Evolutionary conservation across 2,113 vertebrate genomes (phyloP).

Genomic region (Colinus virginianus): DNA sequence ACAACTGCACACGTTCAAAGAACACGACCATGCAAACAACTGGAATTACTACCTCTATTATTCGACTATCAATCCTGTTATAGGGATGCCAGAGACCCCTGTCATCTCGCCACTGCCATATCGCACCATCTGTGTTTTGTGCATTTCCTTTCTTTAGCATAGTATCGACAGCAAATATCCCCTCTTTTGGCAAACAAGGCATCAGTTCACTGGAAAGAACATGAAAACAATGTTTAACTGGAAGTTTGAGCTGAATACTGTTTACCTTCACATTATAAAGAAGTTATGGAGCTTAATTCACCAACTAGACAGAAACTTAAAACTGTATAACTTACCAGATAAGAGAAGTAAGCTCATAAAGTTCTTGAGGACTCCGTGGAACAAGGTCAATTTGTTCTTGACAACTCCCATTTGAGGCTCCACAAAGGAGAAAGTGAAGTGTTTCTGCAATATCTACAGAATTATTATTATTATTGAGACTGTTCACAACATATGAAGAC

Average conservation of each 20-base stretch:
- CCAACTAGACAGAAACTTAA: not conserved
- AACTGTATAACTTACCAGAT: conserved; percentile 87
- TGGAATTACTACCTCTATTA: conserved; percentile 93
- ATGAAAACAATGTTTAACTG: conserved; percentile 41
- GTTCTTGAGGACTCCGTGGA: conserved; percentile 96
- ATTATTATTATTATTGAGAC: not conserved
- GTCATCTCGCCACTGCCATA: conserved; percentile 99
- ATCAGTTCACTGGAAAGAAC: conserved; percentile 92
- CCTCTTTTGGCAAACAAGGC: conserved; percentile 98
- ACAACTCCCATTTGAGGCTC: conserved; percentile 96
- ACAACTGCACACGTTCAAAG: not conserved
- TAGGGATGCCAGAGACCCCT: conserved; percentile 98
- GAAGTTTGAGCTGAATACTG: not conserved
- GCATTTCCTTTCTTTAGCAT: conserved; percentile 99
- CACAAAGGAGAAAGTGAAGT: conserved; percentile 95
- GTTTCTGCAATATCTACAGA: conserved; percentile 97
- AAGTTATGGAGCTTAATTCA: not conserved
- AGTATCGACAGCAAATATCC: conserved; percentile 97
- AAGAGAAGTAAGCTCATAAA: conserved; percentile 97
- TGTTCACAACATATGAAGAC: not conserved
- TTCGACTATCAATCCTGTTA: conserved; percentile 98
- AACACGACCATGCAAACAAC: not conserved
- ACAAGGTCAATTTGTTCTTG: conserved; percentile 98
- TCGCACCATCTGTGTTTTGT: conserved; percentile 95
- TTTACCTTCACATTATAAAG: not conserved